Evolutionary conservation across 2,888 invertebrate genomes (phyloP).

Genomic region (Masnerella sp.): DNA sequence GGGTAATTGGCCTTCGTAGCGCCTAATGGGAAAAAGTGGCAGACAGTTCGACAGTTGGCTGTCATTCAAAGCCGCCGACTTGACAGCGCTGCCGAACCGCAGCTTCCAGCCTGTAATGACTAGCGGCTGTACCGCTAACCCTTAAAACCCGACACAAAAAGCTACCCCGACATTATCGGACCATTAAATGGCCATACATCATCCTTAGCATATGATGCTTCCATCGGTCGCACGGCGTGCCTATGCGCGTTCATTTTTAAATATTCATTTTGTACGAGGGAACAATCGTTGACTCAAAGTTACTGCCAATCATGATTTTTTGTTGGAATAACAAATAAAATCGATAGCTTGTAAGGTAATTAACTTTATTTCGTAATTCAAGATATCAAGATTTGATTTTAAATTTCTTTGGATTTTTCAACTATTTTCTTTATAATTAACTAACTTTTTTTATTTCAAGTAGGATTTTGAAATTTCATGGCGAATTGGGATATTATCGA

Average conservation of each 20-base stretch:
- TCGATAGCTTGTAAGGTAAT: not conserved
- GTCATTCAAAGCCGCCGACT: constrained; percentile 64
- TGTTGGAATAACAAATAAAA: not conserved
- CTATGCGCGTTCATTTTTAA: constrained; percentile 55
- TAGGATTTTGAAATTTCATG: too few species aligned
- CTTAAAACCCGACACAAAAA: constrained; percentile 67
- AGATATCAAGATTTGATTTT: not conserved
- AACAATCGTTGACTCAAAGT: constrained; percentile 15
- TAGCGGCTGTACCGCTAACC: constrained; percentile 62
- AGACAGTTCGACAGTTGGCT: constrained; percentile 66
- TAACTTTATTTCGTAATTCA: not conserved
- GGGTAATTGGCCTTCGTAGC: constrained; percentile 67
- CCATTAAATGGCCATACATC: constrained; percentile 77
- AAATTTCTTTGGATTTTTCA: too few species aligned
- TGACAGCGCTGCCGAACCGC: constrained; percentile 46
- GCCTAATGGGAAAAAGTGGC: constrained; percentile 66
- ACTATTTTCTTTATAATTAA: too few species aligned
- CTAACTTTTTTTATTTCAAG: too few species aligned
- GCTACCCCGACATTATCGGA: constrained; percentile 69
- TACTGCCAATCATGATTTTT: constrained; percentile 14
- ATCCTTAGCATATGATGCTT: constrained; percentile 67
- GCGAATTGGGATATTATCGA: too few species aligned
- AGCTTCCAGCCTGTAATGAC: constrained; percentile 51
- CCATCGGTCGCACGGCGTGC: constrained; percentile 57
- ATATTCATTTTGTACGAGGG: constrained; percentile 36